A percentile compares a stretch with the other conserved stretches of the same genome.
phyloP scores from a whole-genome alignment of 2,797 vertebrate genomes.

The Tragopan temminckii region DNA sequence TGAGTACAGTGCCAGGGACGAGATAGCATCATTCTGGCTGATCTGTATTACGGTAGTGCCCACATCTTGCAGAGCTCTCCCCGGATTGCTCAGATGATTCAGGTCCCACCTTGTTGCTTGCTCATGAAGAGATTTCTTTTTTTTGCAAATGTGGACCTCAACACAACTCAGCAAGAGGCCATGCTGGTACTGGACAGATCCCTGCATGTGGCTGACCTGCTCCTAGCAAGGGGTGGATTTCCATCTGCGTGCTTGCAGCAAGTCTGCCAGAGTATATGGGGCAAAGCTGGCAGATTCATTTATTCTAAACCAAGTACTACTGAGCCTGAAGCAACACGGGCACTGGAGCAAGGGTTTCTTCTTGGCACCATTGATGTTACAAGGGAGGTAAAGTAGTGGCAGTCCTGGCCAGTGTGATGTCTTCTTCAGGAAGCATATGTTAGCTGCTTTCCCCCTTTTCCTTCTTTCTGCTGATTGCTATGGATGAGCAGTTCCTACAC shows the following conservation, averaged over 20 bases:
- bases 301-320: not conserved
- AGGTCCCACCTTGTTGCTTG: not conserved
- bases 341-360: not conserved
- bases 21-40: not conserved
- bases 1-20: not conserved
- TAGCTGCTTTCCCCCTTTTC: not conserved
- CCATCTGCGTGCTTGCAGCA: not conserved
- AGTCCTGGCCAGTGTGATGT: not conserved
- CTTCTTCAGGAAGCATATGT: not conserved
- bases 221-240: not conserved
- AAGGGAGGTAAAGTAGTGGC: not conserved
- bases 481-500: not conserved
- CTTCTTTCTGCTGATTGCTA: slow-evolving; percentile 8
- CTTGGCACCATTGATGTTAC: not conserved
- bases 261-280: not conserved
- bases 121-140: not conserved
- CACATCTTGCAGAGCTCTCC: not conserved
- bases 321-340: not conserved
- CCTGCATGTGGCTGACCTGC: not conserved
- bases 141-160: not conserved
- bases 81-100: not conserved
- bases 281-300: not conserved
- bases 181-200: not conserved
- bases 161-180: not conserved
- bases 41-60: not conserved